Base-by-base conservation (phyloP, 2,888 invertebrate genomes). In the Coecobrya sp. region DNA sequence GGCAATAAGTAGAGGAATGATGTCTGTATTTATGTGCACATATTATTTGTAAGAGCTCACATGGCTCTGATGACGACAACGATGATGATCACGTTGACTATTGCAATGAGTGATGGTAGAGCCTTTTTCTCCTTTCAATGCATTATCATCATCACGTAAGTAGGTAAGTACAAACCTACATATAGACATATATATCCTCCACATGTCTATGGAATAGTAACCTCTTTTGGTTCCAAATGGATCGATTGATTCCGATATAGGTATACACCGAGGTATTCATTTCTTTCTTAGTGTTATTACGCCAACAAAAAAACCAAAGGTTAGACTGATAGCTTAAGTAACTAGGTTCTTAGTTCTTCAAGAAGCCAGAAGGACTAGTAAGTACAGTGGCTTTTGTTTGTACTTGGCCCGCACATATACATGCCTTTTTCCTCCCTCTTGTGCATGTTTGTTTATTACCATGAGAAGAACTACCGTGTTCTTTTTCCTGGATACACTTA, bases 231-330 rank as follows among this genome's bases (percentile, higher is more conserved):
- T 22, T 42, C 45, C 25, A 65, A 59, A 88, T 81, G 89, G 89
- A 89, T 89, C 89, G 89, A 89, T 89, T 89, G 89, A 89, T 89
- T 89, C 52, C 42, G n/a, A 73, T 89, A 89, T 89, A 89, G 89
- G 84, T 84, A 84, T n/a, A 73, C 1, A n/a, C 16, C 27, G 1
- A 79, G 1, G 49, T 76, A 76, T 76, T 76, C 76, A 76, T 76
- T 49, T 76, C 49, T 49, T 81, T 81, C 19, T n/a, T 30, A 10
- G 22, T n/a, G 55, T 81, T 81, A 81, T 81, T 84, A 65, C 65
- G 42, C 84, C 84, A 65, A 42, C 65, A 70, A 70, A 13, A 70
- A 70, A 70, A 86, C 70, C 86, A 86, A 86, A 70, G 55, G 86
- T 76, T 76, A 76, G 76, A 76, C 11, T 76, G 45, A 76, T 49